phyloP scores from a whole-genome alignment of 2,888 invertebrate genomes.

The Andrena flavipes region DNA sequence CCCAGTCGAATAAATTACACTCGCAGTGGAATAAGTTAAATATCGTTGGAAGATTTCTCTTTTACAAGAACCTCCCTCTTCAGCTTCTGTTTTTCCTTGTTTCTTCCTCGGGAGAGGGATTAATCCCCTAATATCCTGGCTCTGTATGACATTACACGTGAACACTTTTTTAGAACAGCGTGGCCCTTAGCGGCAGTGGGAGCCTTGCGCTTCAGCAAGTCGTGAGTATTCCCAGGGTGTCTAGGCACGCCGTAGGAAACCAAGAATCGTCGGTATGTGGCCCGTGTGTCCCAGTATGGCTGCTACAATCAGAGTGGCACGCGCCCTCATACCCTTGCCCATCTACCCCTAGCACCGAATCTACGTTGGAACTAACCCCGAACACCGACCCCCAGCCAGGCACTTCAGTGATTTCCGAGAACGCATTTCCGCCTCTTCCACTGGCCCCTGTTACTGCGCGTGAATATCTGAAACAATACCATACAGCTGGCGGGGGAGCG shows the following conservation, averaged over 20 bases:
- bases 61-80: neutral
- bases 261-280: slow-evolving; percentile 78
- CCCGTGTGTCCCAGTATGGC: slow-evolving; percentile 75
- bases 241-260: slow-evolving; percentile 73
- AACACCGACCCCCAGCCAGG: slow-evolving; percentile 40
- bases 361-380: slow-evolving; percentile 54
- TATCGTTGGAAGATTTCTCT: neutral
- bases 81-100: neutral
- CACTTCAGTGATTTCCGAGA: slow-evolving; percentile 49
- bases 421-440: slow-evolving; percentile 48
- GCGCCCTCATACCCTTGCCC: slow-evolving; percentile 68
- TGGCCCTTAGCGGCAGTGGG: neutral
- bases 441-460: slow-evolving; percentile 1
- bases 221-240: slow-evolving; percentile 76
- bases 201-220: slow-evolving; percentile 35
- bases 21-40: neutral
- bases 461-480: slow-evolving; percentile 30
- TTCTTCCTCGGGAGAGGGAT: too few relatives aligned
- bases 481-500: neutral
- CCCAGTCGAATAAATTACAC: neutral
- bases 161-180: slow-evolving; percentile 16
- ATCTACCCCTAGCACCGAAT: slow-evolving; percentile 37
- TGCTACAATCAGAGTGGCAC: slow-evolving; percentile 78
- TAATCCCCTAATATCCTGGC: neutral
- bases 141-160: neutral